These are phyloP conservation scores for Psix sp. DNA, from an alignment of 1,140 invertebrate species.

Conservation along the genomic window DNA sequence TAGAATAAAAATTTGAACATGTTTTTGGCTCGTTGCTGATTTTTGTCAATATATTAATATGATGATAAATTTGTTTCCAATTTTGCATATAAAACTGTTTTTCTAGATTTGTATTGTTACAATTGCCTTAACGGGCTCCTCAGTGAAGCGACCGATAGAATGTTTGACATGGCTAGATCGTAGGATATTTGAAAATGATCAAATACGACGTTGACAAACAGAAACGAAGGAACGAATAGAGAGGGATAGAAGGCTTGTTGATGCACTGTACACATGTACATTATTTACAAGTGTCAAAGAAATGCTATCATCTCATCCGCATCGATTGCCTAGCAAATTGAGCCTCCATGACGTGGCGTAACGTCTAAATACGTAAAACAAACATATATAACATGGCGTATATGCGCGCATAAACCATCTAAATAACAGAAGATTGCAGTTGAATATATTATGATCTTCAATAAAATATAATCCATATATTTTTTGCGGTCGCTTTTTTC, in stretches of 20 bases:
- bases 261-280: conserved; percentile 53
- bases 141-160: conserved; percentile 17
- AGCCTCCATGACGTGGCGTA: conserved; percentile 68
- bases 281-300: conserved; percentile 54
- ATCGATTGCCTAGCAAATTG: conserved; percentile 69
- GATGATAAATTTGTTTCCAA: no score
- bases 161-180: no score
- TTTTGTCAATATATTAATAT: no score
- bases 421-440: conserved; percentile 33
- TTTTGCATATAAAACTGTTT: no score
- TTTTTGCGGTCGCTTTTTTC: conserved; percentile 25
- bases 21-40: no score
- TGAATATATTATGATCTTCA: conserved; percentile 54
- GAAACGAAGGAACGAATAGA: conserved; percentile 43
- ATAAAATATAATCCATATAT: conserved; percentile 46
- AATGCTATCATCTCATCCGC: conserved; percentile 26
- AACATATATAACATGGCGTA: conserved; percentile 33
- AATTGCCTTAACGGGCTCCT: no score
- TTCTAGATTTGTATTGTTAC: no score
- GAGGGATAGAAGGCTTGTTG: no score
- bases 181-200: no score
- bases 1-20: no score
- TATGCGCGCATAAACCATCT: conserved; percentile 42
- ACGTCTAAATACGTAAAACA: conserved; percentile 4
- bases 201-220: no score